A percentile compares a stretch with the other conserved stretches of the same genome.
Evolutionary conservation across 2,113 vertebrate genomes (phyloP).

Genomic region (Aplodontia rufa): DNA sequence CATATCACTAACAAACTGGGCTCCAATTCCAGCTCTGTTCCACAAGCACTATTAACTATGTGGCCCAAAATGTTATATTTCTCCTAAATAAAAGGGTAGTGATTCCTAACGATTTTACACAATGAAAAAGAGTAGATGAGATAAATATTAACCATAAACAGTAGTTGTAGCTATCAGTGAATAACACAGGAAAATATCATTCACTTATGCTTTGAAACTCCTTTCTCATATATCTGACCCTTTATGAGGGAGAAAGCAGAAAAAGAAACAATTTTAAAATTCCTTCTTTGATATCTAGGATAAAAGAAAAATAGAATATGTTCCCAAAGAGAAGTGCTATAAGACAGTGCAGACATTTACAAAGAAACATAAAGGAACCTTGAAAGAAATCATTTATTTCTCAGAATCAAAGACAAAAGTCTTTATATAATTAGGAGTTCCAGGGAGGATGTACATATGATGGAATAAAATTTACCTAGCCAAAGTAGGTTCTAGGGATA

Average conservation of each 20-base stretch:
- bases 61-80: slow-evolving; percentile 8
- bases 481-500: not conserved
- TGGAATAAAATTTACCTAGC: not conserved
- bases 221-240: not conserved
- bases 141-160: not conserved
- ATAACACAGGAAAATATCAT: not conserved
- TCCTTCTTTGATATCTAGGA: not conserved
- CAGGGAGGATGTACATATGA: not conserved
- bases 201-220: not conserved
- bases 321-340: not conserved
- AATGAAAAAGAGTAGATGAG: slow-evolving; percentile 25
- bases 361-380: slow-evolving; percentile 15
- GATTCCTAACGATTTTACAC: not conserved
- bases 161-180: not conserved
- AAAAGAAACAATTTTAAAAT: slow-evolving; percentile 38
- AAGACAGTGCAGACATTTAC: not conserved
- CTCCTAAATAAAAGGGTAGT: not conserved
- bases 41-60: not conserved
- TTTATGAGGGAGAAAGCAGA: not conserved
- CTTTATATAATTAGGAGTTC: not conserved
- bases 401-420: slow-evolving; percentile 28
- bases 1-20: not conserved
- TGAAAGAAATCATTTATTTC: slow-evolving; percentile 25
- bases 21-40: not conserved
- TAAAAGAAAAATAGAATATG: slow-evolving; percentile 28